Evolutionary conservation across 2,113 vertebrate species (phyloP).

Genomic region (Melierax canorus): DNA sequence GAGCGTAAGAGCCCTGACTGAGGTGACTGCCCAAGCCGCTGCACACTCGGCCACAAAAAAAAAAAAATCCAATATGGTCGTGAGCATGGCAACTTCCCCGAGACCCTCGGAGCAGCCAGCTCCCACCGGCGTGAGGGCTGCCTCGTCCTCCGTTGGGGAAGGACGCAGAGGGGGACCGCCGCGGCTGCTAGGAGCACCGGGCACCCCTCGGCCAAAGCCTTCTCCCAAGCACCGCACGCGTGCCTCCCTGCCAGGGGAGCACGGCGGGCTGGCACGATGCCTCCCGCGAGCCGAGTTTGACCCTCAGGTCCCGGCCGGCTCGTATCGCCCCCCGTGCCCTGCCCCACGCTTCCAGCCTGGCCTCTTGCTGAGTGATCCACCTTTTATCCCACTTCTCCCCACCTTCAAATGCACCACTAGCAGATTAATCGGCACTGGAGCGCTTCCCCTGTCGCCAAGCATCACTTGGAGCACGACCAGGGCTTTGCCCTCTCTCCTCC

Average conservation of each 20-base stretch:
- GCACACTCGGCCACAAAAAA: not conserved
- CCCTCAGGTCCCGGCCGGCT: rapidly evolving
- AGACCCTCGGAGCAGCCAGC: not conserved
- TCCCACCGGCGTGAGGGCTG: rapidly evolving
- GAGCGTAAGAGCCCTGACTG: rapidly evolving
- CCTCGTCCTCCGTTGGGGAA: not conserved
- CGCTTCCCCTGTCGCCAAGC: not conserved
- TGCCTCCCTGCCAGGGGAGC: not conserved
- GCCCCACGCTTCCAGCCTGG: not conserved
- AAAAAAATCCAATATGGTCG: not conserved
- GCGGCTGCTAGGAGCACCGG: not conserved
- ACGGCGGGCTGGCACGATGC: not conserved
- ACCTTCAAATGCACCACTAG: not conserved
- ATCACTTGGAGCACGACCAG: not conserved
- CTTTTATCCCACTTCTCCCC: not conserved
- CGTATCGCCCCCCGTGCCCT: rapidly evolving
- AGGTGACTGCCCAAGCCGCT: not conserved
- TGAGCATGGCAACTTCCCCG: not conserved
- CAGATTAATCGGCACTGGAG: not conserved
- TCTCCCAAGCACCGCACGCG: rapidly evolving
- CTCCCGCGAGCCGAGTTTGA: not conserved
- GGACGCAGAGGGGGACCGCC: not conserved
- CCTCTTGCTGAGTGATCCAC: not conserved
- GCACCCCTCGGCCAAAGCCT: not conserved
- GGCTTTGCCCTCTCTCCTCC: not conserved